Conservation (phyloP, 92 coral and sea anemone genomes). For the Montipora capitata region DNA sequence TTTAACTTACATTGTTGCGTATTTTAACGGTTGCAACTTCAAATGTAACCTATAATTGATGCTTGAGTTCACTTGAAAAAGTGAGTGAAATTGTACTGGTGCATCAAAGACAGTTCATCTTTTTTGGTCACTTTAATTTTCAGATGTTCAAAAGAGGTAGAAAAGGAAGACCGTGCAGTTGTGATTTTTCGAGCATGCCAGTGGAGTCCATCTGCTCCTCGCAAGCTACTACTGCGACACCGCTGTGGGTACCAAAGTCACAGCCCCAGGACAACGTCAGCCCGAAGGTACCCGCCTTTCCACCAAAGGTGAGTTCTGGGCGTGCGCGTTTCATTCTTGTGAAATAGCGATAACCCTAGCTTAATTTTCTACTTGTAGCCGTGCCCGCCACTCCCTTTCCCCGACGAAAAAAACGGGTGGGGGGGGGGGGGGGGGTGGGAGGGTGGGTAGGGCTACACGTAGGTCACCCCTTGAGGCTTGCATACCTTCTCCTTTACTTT, state of each 20-base stretch:
- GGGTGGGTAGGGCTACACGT: too few relatives aligned
- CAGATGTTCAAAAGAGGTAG: constrained; percentile 18
- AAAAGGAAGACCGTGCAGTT: constrained; percentile 69
- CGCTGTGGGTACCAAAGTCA: constrained; percentile 76
- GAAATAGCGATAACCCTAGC: too few relatives aligned
- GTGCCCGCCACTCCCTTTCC: too few relatives aligned
- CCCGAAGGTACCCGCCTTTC: neutral
- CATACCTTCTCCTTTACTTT: neutral
- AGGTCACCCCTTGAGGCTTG: too few relatives aligned
- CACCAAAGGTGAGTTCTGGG: neutral
- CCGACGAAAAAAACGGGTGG: too few relatives aligned
- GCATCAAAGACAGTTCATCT: neutral
- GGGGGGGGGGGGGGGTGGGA: too few relatives aligned
- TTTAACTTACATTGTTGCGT: too few relatives aligned
- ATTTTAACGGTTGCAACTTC: too few relatives aligned
- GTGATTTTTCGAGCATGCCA: constrained; percentile 46
- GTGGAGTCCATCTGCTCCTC: constrained; percentile 61
- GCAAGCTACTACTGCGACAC: constrained; percentile 67
- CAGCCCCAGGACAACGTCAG: constrained; percentile 32
- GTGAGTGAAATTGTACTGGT: neutral
- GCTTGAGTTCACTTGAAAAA: too few relatives aligned
- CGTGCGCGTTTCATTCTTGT: neutral
- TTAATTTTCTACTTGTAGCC: too few relatives aligned
- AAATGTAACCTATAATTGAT: too few relatives aligned
- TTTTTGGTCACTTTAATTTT: neutral